Conservation (phyloP, 2,113 vertebrate species). For the Calypte anna region DNA sequence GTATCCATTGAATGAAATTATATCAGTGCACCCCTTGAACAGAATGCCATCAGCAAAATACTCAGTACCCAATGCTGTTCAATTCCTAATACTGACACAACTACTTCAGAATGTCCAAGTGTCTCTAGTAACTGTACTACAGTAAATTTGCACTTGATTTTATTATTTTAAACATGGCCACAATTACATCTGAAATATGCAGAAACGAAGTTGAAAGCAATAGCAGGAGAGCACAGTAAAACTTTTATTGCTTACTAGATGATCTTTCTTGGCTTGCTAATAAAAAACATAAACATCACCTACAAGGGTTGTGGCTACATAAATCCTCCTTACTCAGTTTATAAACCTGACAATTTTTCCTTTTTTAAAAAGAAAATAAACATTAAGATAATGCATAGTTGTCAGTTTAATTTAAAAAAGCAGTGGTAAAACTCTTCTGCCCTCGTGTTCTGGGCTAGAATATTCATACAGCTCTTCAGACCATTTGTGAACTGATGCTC, state of each 20-base stretch:
- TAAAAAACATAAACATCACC: constrained; percentile 62
- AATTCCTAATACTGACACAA: not conserved
- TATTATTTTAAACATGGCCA: constrained; percentile 23
- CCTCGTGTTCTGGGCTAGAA: not conserved
- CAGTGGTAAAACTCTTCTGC: not conserved
- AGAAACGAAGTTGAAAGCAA: constrained; percentile 38
- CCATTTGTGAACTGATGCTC: not conserved
- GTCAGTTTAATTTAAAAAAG: constrained; percentile 60
- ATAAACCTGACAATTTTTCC: not conserved
- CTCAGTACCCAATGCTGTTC: not conserved
- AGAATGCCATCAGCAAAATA: not conserved
- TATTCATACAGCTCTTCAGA: constrained; percentile 4
- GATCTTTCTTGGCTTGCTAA: constrained; percentile 68
- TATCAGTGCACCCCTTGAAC: not conserved
- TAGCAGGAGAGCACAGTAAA: constrained; percentile 40
- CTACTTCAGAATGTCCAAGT: not conserved
- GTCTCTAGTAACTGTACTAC: not conserved
- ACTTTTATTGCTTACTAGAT: constrained; percentile 55
- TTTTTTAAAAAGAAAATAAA: constrained; percentile 33
- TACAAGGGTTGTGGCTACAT: constrained; percentile 43
- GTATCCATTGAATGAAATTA: not conserved
- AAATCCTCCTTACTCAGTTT: constrained; percentile 61
- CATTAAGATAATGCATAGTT: constrained; percentile 49
- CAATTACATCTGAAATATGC: constrained; percentile 7
- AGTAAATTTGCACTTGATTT: not conserved